Evolutionary conservation across 1,140 invertebrate genomes (phyloP).

Genomic region (Neotoxoptera formosana): DNA sequence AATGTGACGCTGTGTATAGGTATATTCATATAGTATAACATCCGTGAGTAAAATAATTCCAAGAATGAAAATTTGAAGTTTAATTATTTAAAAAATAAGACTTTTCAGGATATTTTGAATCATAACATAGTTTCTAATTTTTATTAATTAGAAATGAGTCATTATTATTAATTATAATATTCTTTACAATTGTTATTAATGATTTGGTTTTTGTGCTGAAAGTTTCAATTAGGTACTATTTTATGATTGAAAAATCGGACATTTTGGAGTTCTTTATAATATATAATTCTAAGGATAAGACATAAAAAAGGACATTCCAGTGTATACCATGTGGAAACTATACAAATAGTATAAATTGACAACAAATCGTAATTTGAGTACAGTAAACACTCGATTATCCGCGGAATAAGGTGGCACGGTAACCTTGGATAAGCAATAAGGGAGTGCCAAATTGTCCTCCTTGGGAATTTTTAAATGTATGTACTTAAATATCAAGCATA

Average conservation of each 20-base stretch:
- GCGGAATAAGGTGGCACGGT: too few species aligned
- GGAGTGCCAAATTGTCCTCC: too few species aligned
- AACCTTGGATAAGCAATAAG: too few species aligned
- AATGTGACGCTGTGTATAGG: too few species aligned
- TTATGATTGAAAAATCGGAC: too few species aligned
- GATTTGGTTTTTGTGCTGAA: background rate
- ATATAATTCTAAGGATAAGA: too few species aligned
- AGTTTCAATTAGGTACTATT: background rate
- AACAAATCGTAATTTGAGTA: background rate
- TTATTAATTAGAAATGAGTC: background rate
- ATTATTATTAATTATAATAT: background rate
- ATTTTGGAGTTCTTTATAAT: too few species aligned
- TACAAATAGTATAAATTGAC: background rate
- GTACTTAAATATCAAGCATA: too few species aligned
- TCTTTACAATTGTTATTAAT: background rate
- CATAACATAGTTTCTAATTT: background rate
- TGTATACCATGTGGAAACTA: too few species aligned
- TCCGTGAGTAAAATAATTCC: background rate
- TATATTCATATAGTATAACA: background rate
- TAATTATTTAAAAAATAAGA: background rate
- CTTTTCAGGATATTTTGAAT: background rate
- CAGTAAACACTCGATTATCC: too few species aligned
- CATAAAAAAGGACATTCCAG: too few species aligned
- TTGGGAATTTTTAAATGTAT: too few species aligned
- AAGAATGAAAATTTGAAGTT: background rate